A percentile compares a stretch with the other conserved stretches of the same genome.
phyloP scores from a whole-genome alignment of 2,113 vertebrate genomes.

The Pseudorectes ferrugineus region DNA sequence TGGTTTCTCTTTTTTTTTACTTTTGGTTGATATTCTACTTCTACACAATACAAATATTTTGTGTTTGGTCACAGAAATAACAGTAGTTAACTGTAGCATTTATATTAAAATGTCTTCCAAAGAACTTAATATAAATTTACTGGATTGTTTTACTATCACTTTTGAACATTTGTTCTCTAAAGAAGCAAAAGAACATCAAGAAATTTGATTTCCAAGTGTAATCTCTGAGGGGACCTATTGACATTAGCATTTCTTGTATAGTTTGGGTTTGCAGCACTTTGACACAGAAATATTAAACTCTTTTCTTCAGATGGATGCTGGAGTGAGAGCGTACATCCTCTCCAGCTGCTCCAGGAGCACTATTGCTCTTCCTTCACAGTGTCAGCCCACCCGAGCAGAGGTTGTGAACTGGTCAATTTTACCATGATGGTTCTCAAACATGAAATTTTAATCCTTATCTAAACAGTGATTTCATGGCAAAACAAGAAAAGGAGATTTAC shows the following conservation, averaged over 20 bases:
- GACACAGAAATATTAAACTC: neutral
- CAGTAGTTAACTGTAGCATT: neutral
- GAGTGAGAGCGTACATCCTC: neutral
- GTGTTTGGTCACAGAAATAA: neutral
- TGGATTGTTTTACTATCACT: neutral
- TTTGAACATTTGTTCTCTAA: neutral
- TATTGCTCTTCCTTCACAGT: neutral
- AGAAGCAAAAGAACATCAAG: neutral
- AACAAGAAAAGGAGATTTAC: neutral
- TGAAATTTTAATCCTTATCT: neutral
- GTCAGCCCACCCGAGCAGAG: neutral
- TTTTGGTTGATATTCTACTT: neutral
- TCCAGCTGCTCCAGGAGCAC: neutral
- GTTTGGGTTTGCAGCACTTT: neutral
- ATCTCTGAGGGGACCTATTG: neutral
- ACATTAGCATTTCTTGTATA: neutral
- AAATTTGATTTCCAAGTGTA: neutral
- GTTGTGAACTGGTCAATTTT: neutral
- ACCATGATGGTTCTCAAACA: neutral
- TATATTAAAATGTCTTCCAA: neutral
- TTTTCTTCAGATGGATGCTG: neutral
- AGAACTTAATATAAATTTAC: neutral
- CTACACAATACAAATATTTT: neutral
- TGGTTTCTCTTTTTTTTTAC: neutral
- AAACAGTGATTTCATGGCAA: neutral